Evolutionary conservation across 2,888 invertebrate species (phyloP).

Genomic region (Perizoma affinitatum): DNA sequence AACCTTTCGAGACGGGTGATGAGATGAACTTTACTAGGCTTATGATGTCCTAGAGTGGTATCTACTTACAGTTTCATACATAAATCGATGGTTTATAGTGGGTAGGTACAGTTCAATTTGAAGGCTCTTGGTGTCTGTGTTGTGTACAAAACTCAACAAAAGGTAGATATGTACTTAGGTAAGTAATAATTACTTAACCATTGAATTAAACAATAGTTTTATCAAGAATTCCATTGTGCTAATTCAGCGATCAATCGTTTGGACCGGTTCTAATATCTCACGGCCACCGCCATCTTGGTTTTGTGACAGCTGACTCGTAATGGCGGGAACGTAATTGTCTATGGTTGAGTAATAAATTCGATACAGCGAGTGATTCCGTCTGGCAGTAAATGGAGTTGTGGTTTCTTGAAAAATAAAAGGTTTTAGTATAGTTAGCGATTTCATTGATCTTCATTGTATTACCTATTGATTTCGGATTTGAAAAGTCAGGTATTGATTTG

Average conservation of each 20-base stretch:
- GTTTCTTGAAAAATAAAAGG: conserved; percentile 34
- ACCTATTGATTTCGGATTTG: no score
- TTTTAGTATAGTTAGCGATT: conserved; percentile 18
- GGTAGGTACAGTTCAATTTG: background rate
- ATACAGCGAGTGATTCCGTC: conserved; percentile 49
- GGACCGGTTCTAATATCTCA: conserved; percentile 45
- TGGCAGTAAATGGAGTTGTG: conserved; percentile 42
- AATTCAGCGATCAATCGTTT: conserved; percentile 34
- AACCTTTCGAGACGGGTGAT: no score
- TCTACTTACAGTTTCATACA: no score
- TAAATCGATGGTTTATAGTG: no score
- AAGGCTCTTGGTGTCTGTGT: background rate
- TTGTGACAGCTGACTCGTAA: conserved; percentile 61
- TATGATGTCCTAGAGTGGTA: no score
- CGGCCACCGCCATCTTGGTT: conserved; percentile 59
- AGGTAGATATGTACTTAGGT: background rate
- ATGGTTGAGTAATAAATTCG: conserved; percentile 63
- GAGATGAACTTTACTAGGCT: no score
- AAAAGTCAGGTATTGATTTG: no score
- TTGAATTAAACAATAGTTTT: conserved; percentile 30
- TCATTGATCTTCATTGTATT: no score
- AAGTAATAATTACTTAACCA: conserved; percentile 26
- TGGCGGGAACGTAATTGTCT: conserved; percentile 60
- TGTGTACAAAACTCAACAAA: conserved; percentile 6
- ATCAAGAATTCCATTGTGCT: conserved; percentile 36